Percentiles rank a stretch among this genome's conserved stretches.
These are phyloP conservation scores for Dorcus hopei DNA, from an alignment of 2,888 invertebrate genomes.

Conservation along the genomic window DNA sequence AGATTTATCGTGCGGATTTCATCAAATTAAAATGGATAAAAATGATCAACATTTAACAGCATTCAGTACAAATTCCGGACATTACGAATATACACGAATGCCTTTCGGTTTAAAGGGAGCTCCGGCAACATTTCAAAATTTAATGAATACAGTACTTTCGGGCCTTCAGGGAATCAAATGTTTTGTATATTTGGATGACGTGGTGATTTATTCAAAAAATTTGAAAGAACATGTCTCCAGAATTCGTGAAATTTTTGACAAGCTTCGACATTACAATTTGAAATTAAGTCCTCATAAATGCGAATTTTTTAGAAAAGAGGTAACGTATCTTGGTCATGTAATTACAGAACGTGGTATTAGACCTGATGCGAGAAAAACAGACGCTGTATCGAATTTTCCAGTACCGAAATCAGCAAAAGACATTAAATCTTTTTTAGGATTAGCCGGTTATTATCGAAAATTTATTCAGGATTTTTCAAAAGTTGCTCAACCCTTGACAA, in stretches of 20 bases:
- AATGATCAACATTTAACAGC: constrained; percentile 25
- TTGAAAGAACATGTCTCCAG: constrained; percentile 29
- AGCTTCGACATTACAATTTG: neutral
- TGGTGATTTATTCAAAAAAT: constrained; percentile 11
- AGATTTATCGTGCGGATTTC: constrained; percentile 15
- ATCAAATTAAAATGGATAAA: constrained; percentile 11
- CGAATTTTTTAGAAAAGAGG: constrained; percentile 5
- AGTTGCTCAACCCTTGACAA: too few species aligned
- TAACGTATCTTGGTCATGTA: neutral
- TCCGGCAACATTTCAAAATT: constrained; percentile 32
- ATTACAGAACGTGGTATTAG: neutral
- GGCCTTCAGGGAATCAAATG: constrained; percentile 30
- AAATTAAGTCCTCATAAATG: constrained; percentile 1
- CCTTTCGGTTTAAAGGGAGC: constrained; percentile 33
- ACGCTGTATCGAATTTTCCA: too few species aligned
- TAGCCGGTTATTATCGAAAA: too few species aligned
- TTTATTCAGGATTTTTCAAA: too few species aligned
- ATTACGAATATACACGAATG: constrained; percentile 30
- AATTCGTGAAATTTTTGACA: constrained; percentile 6
- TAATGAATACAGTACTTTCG: constrained; percentile 32
- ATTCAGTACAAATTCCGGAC: constrained; percentile 26
- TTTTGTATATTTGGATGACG: constrained; percentile 41
- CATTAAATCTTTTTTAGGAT: too few species aligned
- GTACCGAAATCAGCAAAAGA: too few species aligned
- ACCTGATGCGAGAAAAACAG: neutral